phyloP scores from a whole-genome alignment of 2,113 vertebrate genomes.

The Brachypteracias leptosomus region DNA sequence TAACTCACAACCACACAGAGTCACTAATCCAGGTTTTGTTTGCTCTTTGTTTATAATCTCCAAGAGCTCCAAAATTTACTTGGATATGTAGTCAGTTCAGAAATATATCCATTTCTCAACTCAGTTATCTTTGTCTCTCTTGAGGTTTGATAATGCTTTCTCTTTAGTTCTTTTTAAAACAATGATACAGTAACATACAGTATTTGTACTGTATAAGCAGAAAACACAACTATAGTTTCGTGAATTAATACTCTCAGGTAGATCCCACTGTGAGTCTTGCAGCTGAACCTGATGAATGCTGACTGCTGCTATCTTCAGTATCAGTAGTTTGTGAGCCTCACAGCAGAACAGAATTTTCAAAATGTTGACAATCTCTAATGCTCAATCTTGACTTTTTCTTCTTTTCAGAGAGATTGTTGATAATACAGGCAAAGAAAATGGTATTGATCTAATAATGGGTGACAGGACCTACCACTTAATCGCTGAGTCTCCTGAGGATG shows the following conservation, averaged over 20 bases:
- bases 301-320: neutral
- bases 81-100: neutral
- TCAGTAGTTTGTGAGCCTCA: neutral
- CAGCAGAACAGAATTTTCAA: neutral
- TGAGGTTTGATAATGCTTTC: neutral
- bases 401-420: slow-evolving; percentile 89
- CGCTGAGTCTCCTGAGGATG: slow-evolving; percentile 94
- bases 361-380: neutral
- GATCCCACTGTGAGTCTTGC: neutral
- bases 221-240: neutral
- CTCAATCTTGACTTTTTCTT: neutral
- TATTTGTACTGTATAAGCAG: neutral
- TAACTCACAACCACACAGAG: neutral
- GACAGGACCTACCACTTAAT: slow-evolving; percentile 93
- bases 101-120: neutral
- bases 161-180: neutral
- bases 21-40: neutral
- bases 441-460: slow-evolving; percentile 89
- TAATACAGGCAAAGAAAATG: slow-evolving; percentile 93
- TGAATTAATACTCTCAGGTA: neutral
- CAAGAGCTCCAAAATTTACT: neutral
- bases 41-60: neutral
- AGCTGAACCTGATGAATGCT: neutral
- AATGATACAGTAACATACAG: neutral
- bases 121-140: neutral